Percentiles rank a stretch among this genome's conserved stretches.
phyloP scores from a whole-genome alignment of 92 coral and sea anemone genomes.

The Parazoanthus darwini region DNA sequence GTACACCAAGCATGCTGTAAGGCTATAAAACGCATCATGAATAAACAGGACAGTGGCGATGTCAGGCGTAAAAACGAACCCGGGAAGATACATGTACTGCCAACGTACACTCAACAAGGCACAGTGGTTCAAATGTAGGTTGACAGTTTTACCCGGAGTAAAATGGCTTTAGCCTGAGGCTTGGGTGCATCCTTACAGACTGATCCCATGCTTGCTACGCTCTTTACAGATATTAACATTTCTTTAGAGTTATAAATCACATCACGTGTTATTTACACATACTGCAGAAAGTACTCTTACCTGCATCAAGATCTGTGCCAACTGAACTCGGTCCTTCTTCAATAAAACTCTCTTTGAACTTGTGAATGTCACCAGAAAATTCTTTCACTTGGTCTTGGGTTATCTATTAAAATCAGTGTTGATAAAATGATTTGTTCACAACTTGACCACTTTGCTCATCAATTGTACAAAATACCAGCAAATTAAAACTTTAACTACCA shows the following conservation, averaged over 20 bases:
- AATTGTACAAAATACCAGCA: not conserved
- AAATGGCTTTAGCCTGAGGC: too few species aligned
- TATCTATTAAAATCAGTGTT: conserved; percentile 58
- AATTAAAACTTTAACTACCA: not conserved
- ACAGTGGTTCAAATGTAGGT: too few species aligned
- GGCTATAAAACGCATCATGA: not conserved
- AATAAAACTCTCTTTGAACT: conserved; percentile 90
- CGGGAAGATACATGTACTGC: too few species aligned
- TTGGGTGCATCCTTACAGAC: too few species aligned
- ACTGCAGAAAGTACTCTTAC: conserved; percentile 43
- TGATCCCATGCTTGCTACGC: too few species aligned
- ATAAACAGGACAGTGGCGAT: too few species aligned
- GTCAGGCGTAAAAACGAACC: too few species aligned
- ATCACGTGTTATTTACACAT: not conserved
- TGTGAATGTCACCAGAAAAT: conserved; percentile 83
- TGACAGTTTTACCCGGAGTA: too few species aligned
- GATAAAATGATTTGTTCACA: too few species aligned
- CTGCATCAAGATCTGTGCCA: conserved; percentile 93
- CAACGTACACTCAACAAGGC: too few species aligned
- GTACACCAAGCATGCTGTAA: not conserved
- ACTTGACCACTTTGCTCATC: too few species aligned
- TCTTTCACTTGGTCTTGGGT: conserved; percentile 95
- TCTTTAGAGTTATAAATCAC: not conserved
- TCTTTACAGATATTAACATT: not conserved
- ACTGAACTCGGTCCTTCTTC: conserved; percentile 92